Evolutionary conservation across 2,113 vertebrate species (phyloP), one percentile per base, ranked within the genome.

Genomic region (Galbula dea): DNA sequence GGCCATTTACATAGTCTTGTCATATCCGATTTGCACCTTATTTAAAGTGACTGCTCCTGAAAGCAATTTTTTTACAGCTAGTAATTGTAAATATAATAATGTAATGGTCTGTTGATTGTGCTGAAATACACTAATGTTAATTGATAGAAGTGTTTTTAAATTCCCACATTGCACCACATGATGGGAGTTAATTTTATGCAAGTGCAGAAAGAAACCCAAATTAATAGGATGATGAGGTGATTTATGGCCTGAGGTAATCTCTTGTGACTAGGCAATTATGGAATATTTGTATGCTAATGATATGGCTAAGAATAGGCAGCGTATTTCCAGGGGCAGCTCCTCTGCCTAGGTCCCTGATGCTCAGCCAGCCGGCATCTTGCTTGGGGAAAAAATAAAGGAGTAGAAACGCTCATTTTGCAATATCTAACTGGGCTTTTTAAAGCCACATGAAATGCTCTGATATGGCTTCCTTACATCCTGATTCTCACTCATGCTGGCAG

Each of bases 41-140:
- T 95, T 97, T 94, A 94, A 97, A 95, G 65, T 65, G 62, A 54
- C 72, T 93, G 57, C 62, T 88, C 36, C 58, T 65, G 58, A 97
- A 96, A 96, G 52, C 84, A 79, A 54, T 92, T 93, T 97, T n/a
- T 94, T 96, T 94, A 61, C 61, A 86, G 63, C 86, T 95, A 84
- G 94, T 92, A 90, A 94, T 79, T 89, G 62, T 89, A 94, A 96
- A 88, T 48, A 82, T 69, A 66, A 72, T 85, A 85, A 72, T 15
- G 49, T 86, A 89, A 93, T 58, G 69, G 66, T 89, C 84, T 90
- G 58, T 63, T 12, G 77, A 83, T 59, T 85, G 67, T 11, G 22
- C 97, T 80, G 63, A 84, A 91, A 95, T 86, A 14, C 19, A 11
- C 43, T 91, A 45, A 88, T 93, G 86, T 66, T 93, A 96, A 94